Evolutionary conservation across 2,888 invertebrate species (phyloP).

Genomic region (Neoscelio sp.): DNA sequence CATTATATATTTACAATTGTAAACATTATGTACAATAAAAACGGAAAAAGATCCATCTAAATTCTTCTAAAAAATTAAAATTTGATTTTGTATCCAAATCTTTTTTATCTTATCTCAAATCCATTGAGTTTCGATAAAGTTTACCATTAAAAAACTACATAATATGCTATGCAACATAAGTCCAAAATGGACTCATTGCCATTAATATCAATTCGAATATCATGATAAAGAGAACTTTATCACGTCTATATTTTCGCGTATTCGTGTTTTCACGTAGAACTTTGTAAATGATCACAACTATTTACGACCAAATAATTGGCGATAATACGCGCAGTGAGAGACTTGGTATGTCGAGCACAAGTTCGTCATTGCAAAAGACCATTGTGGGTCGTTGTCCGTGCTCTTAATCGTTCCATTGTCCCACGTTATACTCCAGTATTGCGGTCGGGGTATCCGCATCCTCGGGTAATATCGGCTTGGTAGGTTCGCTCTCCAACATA

Average conservation of each 20-base stretch:
- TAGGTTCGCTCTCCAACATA: slow-evolving; percentile 74
- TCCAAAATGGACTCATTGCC: slow-evolving; percentile 55
- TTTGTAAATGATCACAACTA: slow-evolving; percentile 45
- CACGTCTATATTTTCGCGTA: slow-evolving; percentile 32
- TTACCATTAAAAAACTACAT: slow-evolving; percentile 24
- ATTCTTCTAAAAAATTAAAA: no score
- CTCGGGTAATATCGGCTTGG: slow-evolving; percentile 75
- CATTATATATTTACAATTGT: no score
- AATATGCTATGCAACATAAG: slow-evolving; percentile 41
- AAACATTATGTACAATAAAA: no score
- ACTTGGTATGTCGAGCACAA: slow-evolving; percentile 56
- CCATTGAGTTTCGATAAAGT: slow-evolving; percentile 41
- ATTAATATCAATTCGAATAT: slow-evolving; percentile 54
- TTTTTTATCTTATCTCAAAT: slow-evolving; percentile 26
- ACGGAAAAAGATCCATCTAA: no score
- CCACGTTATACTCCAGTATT: slow-evolving; percentile 66
- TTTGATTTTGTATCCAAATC: no score
- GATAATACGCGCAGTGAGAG: slow-evolving; percentile 39
- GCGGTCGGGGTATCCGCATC: slow-evolving; percentile 70
- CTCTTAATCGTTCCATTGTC: slow-evolving; percentile 77
- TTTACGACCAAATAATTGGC: slow-evolving; percentile 57
- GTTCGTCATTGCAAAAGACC: slow-evolving; percentile 63
- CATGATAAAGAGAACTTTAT: slow-evolving; percentile 39
- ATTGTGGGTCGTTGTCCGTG: slow-evolving; percentile 62
- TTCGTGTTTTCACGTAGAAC: slow-evolving; percentile 41